phyloP scores from a whole-genome alignment of 2,113 vertebrate genomes.

The Callipepla squamata region DNA sequence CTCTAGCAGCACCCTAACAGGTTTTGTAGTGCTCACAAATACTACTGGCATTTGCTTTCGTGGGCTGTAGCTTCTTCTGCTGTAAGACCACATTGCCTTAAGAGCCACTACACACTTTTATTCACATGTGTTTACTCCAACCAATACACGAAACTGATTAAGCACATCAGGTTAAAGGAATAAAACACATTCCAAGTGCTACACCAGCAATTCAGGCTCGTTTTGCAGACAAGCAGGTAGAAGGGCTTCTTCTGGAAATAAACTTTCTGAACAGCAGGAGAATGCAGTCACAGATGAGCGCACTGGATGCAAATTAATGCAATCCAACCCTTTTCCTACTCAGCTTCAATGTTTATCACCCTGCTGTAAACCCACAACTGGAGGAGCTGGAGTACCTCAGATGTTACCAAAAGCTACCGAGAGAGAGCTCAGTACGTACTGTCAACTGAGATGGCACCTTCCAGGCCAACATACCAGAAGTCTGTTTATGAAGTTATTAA shows the following conservation, averaged over 20 bases:
- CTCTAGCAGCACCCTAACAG: not conserved
- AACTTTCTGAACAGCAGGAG: not conserved
- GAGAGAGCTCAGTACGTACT: not conserved
- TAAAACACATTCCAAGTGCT: not conserved
- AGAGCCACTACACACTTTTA: not conserved
- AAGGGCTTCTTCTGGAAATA: not conserved
- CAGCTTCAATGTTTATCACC: not conserved
- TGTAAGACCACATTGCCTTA: not conserved
- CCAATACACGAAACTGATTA: not conserved
- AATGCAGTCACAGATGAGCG: not conserved
- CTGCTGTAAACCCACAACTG: not conserved
- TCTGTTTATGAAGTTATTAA: not conserved
- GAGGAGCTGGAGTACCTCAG: not conserved
- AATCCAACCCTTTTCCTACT: constrained; percentile 2
- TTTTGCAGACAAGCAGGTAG: not conserved
- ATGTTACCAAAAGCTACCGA: not conserved
- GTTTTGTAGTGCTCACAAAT: not conserved
- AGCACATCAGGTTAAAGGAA: not conserved
- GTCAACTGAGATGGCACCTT: not conserved
- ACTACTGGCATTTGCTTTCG: not conserved
- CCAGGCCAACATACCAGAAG: not conserved
- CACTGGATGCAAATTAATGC: not conserved
- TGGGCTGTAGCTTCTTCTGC: not conserved
- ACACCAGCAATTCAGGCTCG: not conserved
- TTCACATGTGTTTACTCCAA: not conserved